Evolutionary conservation across 2,888 invertebrate species (phyloP).

Genomic region (Pachydiplax longipennis): DNA sequence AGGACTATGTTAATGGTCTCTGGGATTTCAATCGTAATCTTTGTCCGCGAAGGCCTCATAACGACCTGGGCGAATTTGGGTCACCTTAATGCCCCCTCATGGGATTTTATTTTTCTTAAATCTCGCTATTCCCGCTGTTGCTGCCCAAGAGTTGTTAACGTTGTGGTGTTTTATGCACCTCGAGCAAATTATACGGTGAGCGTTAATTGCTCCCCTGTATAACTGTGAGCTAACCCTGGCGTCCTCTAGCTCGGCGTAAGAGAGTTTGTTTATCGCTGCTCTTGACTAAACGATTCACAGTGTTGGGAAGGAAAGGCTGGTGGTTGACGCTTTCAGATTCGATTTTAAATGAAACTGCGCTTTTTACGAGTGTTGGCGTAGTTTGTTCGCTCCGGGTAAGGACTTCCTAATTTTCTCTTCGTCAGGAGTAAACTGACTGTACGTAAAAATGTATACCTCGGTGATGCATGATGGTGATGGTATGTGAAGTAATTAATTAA

Average conservation of each 20-base stretch:
- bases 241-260: background rate
- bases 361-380: too few species aligned
- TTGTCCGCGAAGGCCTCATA: background rate
- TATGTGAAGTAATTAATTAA: too few species aligned
- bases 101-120: background rate
- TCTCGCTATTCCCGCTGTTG: background rate
- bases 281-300: background rate
- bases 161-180: background rate
- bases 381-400: too few species aligned
- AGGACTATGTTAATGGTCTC: background rate
- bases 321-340: too few species aligned
- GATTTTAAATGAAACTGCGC: too few species aligned
- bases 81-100: background rate
- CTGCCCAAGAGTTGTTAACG: background rate
- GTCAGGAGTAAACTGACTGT: too few species aligned
- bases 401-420: too few species aligned
- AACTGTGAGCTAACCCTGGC: background rate
- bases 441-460: too few species aligned
- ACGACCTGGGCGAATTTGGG: background rate
- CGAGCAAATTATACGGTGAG: background rate
- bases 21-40: background rate
- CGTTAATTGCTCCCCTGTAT: background rate
- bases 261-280: background rate
- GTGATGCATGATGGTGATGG: too few species aligned
- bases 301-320: background rate